Percentiles rank a stretch among this genome's conserved stretches.
phyloP scores from a whole-genome alignment of 2,113 vertebrate genomes.

The Pteruthius melanotis region DNA sequence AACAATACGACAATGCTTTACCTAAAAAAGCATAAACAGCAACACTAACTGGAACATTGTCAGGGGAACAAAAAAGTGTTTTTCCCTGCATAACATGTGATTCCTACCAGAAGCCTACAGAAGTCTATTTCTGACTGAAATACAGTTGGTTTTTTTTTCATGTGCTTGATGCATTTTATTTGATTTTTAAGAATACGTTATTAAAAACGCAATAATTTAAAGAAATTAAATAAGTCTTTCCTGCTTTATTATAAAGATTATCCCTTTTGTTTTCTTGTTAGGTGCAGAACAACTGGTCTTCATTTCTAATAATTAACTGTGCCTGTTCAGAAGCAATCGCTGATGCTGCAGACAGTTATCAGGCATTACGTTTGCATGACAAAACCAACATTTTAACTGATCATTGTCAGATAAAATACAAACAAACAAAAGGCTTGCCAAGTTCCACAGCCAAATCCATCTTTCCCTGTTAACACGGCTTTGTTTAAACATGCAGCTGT shows the following conservation, averaged over 20 bases:
- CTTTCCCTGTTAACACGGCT: not conserved
- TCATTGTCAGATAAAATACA: not conserved
- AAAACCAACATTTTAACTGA: slow-evolving; percentile 27
- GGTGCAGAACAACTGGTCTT: not conserved
- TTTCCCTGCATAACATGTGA: not conserved
- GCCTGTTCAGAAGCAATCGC: not conserved
- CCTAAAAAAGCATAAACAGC: not conserved
- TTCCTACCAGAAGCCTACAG: not conserved
- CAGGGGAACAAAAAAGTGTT: not conserved
- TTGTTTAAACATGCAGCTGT: slow-evolving; percentile 9
- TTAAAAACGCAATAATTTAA: not conserved
- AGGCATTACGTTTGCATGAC: not conserved
- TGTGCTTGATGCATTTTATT: not conserved
- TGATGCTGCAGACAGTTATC: not conserved
- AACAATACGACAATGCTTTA: not conserved
- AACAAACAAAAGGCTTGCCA: slow-evolving; percentile 37
- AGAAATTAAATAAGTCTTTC: not conserved
- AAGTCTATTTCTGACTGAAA: not conserved
- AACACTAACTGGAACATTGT: not conserved
- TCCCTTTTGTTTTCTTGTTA: not conserved
- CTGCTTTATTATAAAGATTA: not conserved
- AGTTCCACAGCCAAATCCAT: not conserved
- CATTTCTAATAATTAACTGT: not conserved
- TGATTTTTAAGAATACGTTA: not conserved
- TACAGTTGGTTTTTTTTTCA: not conserved